These are phyloP conservation scores for Drosophila maculinotata DNA, from an alignment of 2,888 invertebrate species.

Conservation along the genomic window DNA sequence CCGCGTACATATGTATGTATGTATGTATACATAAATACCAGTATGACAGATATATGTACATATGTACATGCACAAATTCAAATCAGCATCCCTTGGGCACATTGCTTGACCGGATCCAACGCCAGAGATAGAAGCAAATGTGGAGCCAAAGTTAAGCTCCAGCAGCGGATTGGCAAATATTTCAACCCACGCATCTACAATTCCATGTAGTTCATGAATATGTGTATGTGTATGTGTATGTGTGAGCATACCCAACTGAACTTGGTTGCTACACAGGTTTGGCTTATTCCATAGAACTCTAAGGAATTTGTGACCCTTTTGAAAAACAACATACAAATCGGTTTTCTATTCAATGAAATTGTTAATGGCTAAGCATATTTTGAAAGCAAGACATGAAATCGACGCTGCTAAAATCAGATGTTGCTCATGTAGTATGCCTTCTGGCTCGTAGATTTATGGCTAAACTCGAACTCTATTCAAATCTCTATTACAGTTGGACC, in stretches of 20 bases:
- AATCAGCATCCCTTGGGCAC: constrained; percentile 8
- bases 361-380: no score
- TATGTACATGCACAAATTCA: not conserved
- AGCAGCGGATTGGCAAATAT: constrained; percentile 30
- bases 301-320: no score
- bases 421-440: no score
- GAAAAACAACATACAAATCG: no score
- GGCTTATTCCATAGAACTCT: not conserved
- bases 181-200: constrained; percentile 41
- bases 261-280: not conserved
- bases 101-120: not conserved
- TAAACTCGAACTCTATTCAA: no score
- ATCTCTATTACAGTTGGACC: no score
- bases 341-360: no score
- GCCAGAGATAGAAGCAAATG: constrained; percentile 8
- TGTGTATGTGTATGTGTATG: not conserved
- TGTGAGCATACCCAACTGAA: not conserved
- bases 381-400: no score
- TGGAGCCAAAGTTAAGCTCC: constrained; percentile 1
- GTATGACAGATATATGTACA: constrained; percentile 1
- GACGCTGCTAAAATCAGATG: no score
- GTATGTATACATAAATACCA: constrained; percentile 9
- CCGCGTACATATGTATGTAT: constrained; percentile 23
- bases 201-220: not conserved
- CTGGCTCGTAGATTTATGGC: no score